Conservation (phyloP, 2,797 vertebrate genomes). For the Tiaroga cobitis region DNA sequence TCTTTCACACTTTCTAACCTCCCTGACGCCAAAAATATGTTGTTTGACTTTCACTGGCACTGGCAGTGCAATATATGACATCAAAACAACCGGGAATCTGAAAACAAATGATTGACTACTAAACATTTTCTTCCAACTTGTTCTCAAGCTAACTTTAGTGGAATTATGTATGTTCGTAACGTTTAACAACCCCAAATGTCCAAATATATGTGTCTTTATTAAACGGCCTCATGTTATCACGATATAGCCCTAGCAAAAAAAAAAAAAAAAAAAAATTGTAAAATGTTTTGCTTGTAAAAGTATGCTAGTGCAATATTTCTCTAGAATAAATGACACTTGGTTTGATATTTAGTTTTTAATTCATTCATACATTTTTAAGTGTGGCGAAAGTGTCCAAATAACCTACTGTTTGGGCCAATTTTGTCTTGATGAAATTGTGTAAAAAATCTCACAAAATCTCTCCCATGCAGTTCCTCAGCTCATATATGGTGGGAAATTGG, state of each 20-base stretch:
- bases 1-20: background rate
- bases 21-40: background rate
- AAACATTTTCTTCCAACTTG: background rate
- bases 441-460: background rate
- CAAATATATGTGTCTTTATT: background rate
- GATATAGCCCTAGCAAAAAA: background rate
- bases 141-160: background rate
- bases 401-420: background rate
- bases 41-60: background rate
- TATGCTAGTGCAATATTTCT: background rate
- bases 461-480: slow-evolving; percentile 82
- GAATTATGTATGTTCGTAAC: background rate
- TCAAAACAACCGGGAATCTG: background rate
- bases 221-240: background rate
- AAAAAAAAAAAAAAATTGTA: background rate
- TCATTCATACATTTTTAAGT: background rate
- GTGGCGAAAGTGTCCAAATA: background rate
- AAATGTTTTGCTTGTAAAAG: background rate
- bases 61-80: background rate
- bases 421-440: background rate
- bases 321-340: background rate
- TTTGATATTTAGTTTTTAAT: background rate
- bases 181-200: background rate
- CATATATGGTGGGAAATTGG: slow-evolving; percentile 80
- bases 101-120: background rate